These are phyloP conservation scores for Parapristionchus giblindavisi DNA, from an alignment of 2,888 invertebrate genomes.

Conservation along the genomic window DNA sequence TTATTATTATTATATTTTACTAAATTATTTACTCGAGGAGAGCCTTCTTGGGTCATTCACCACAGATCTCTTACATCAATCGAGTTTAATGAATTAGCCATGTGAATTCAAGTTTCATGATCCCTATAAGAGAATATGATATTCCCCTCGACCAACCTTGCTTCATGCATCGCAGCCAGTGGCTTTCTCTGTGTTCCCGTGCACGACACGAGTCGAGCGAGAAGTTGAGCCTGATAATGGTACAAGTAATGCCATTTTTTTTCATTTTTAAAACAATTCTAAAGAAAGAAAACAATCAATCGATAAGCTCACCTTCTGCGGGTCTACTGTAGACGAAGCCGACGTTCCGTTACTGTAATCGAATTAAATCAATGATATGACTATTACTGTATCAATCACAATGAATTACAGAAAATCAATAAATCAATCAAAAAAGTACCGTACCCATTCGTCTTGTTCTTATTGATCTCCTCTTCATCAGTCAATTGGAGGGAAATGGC, in stretches of 20 bases:
- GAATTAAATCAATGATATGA: not conserved
- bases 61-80: too few species aligned
- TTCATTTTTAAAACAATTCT: not conserved
- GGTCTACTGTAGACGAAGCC: not conserved
- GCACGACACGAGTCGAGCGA: conserved; percentile 53
- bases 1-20: too few species aligned
- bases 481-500: conserved; percentile 72
- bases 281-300: not conserved
- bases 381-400: too few species aligned
- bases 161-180: conserved; percentile 77
- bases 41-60: too few species aligned
- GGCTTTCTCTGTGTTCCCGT: conserved; percentile 66
- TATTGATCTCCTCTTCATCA: conserved; percentile 60
- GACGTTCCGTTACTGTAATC: not conserved
- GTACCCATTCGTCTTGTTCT: conserved; percentile 35
- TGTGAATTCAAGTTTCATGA: too few species aligned
- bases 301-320: conserved; percentile 24
- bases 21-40: too few species aligned
- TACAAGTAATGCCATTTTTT: not conserved
- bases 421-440: not conserved
- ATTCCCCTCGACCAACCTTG: conserved; percentile 66
- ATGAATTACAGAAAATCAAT: too few species aligned
- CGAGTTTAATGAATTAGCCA: too few species aligned
- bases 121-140: too few species aligned
- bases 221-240: conserved; percentile 40